Base-by-base conservation (phyloP, 2,888 invertebrate species). In the Dione vanillae region DNA sequence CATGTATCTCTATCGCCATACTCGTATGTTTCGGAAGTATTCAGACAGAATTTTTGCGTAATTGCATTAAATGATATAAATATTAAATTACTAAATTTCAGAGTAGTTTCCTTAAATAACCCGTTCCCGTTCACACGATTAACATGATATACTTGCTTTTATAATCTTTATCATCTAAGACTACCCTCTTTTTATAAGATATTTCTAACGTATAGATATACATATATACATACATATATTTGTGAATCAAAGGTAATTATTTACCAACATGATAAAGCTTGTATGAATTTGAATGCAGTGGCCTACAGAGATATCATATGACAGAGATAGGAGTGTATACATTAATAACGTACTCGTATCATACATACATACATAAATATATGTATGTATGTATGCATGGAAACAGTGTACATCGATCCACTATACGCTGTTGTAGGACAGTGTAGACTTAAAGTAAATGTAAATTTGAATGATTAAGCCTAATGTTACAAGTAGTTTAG, bases 261-360 rank as follows among this genome's bases (percentile, higher is more conserved):
- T 56, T 37, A 56, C 19, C 37, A 47, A 16, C 35, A 64, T 49
- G 14, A 47, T 43, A 41, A 43, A 59, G 41, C 41, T 19, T 12
- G 8, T 41, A 20, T 43, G 59, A 27, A 49, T 49, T 64, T 64
- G 64, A 64, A 64, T 19, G 45, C 35, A 64, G 35, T 64, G 64
- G 64, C 35, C 47, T 64, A 64, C 64, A 64, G 49, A 64, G 64
- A 64, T 64, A 64, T 64, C 64, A 64, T 37, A 12, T 64, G 64
- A 64, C 64, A 64, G 64, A 64, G 41, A 41, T 27, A 65, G 27
- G 11, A 54, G 59, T 40, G 20, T 41, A 41, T 47, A 47, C 49
- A 70, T 70, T 65, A 59, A 70, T 65, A 65, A 56, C 58, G 47
- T 19, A 51, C 59, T 59, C n/a, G 65, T 61, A 20, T 61, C 43